Conservation (phyloP, 2,888 invertebrate species). For the Drosophila pseudotalamancana region DNA sequence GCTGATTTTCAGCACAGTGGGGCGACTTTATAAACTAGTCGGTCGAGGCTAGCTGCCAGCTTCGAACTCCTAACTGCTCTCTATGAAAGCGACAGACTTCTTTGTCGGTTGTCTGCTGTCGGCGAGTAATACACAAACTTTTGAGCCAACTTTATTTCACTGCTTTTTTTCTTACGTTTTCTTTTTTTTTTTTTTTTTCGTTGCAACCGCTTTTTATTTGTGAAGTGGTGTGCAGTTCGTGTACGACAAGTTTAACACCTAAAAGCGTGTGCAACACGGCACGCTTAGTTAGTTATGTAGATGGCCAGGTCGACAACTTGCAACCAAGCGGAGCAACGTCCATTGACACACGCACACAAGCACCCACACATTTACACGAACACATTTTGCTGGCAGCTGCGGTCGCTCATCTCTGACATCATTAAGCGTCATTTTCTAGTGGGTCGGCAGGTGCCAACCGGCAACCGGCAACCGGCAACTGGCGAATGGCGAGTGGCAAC, state of each 20-base stretch:
- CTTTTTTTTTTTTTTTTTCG: conserved; percentile 3
- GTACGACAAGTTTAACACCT: conserved; percentile 73
- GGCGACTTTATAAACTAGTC: conserved; percentile 61
- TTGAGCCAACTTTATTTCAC: conserved; percentile 79
- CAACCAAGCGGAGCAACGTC: conserved; percentile 56
- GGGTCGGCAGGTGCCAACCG: conserved; percentile 41
- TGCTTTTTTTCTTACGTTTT: conserved; percentile 52
- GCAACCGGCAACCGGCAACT: conserved; percentile 20
- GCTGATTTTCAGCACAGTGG: conserved; percentile 64
- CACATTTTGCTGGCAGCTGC: conserved; percentile 31
- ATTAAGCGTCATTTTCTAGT: conserved; percentile 73
- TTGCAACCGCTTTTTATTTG: conserved; percentile 23
- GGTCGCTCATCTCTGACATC: conserved; percentile 79
- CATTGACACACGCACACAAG: conserved; percentile 68
- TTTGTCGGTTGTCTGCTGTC: conserved; percentile 68
- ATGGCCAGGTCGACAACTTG: conserved; percentile 65
- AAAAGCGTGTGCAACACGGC: conserved; percentile 66
- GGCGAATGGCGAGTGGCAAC: conserved; percentile 33
- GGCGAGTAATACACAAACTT: conserved; percentile 81
- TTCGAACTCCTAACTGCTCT: background rate
- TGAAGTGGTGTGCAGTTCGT: conserved; percentile 61
- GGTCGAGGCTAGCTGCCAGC: conserved; percentile 1
- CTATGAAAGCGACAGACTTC: conserved; percentile 53
- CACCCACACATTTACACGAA: background rate
- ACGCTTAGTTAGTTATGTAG: conserved; percentile 82